Conservation (phyloP, 2,113 vertebrate species). For the Myanophis thanlyinensis region DNA sequence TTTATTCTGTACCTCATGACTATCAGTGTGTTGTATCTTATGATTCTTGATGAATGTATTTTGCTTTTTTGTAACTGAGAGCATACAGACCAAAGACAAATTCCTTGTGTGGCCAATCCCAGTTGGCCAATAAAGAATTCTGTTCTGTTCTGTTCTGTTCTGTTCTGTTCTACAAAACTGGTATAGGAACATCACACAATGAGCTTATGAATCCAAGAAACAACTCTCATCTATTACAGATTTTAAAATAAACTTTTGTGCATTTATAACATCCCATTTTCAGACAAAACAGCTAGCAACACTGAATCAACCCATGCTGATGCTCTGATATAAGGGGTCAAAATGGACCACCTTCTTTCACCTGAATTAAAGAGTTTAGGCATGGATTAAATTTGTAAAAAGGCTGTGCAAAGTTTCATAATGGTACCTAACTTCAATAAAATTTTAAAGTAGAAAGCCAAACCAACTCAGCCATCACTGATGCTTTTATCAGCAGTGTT, state of each 20-base stretch:
- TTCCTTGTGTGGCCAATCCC: no score
- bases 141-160: no score
- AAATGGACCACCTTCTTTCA: background rate
- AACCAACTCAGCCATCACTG: background rate
- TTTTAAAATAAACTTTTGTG: background rate
- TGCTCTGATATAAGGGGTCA: background rate
- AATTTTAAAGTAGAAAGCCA: background rate
- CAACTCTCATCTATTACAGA: background rate
- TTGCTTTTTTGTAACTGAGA: no score
- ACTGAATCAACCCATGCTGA: background rate
- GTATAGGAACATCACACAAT: background rate
- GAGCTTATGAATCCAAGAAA: background rate
- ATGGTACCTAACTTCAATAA: background rate
- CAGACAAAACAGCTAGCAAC: background rate
- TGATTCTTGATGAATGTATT: no score
- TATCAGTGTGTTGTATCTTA: no score
- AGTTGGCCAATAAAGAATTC: no score
- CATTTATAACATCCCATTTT: background rate
- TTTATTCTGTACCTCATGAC: no score
- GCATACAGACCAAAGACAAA: no score
- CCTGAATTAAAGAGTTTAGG: no score
- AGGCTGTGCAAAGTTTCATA: background rate
- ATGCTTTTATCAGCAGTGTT: background rate
- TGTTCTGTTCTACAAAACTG: no score
- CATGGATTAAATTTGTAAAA: background rate